These are phyloP conservation scores for Melospiza georgiana DNA, from an alignment of 2,113 vertebrate species.

Conservation along the genomic window DNA sequence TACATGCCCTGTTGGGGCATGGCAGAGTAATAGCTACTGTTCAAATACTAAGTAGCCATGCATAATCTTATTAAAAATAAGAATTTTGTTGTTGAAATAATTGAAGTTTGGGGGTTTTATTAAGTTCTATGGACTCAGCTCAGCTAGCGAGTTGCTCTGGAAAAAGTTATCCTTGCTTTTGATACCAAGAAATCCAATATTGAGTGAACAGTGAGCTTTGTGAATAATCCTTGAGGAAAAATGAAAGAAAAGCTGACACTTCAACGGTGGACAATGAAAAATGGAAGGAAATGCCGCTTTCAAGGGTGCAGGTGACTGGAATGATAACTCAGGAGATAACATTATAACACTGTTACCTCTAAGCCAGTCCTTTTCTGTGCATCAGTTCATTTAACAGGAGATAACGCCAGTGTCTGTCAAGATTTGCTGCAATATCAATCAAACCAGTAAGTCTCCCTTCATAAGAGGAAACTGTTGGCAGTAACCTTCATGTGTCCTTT, in stretches of 20 bases:
- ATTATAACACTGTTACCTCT: not conserved
- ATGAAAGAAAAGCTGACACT: not conserved
- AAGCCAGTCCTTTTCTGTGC: not conserved
- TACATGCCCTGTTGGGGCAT: no score
- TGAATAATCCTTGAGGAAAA: not conserved
- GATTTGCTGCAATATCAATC: not conserved
- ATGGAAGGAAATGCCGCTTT: not conserved
- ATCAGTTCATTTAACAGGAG: not conserved
- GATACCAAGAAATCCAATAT: not conserved
- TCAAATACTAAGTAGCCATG: not conserved
- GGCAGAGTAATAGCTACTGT: not conserved
- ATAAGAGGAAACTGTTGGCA: not conserved
- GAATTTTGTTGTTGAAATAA: not conserved
- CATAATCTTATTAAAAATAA: not conserved
- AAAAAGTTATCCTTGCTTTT: not conserved
- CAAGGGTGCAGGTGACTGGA: not conserved
- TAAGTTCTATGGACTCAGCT: not conserved
- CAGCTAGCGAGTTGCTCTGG: not conserved
- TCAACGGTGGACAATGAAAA: not conserved
- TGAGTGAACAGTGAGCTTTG: not conserved
- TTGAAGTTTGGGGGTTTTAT: not conserved
- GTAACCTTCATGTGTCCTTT: not conserved
- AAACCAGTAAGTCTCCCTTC: not conserved
- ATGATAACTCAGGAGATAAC: not conserved
- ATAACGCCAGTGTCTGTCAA: not conserved